Percentiles rank a stretch among this genome's conserved stretches.
Conservation (phyloP, 2,888 invertebrate species). For the Leptinotarsa juncta region DNA sequence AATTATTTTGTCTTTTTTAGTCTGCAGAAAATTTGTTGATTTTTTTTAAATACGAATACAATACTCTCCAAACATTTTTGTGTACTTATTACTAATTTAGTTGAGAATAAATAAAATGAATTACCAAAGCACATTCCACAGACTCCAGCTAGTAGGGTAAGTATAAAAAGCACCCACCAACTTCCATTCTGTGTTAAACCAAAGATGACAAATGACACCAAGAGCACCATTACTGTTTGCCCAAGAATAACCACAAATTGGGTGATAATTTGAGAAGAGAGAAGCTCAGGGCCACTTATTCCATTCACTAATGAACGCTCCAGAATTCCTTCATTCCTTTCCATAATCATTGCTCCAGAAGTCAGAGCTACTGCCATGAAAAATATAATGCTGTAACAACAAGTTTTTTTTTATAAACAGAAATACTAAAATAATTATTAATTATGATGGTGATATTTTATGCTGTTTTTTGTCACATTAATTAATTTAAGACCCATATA, state of each 20-base stretch:
- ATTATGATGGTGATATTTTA: too few species aligned
- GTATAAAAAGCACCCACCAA: conserved; percentile 76
- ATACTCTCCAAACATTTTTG: too few species aligned
- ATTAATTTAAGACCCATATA: too few species aligned
- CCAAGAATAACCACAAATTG: conserved; percentile 90
- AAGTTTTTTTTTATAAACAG: too few species aligned
- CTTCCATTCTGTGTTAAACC: conserved; percentile 82
- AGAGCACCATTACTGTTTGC: conserved; percentile 82
- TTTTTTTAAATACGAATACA: too few species aligned
- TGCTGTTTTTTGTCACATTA: too few species aligned
- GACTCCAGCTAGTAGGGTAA: conserved; percentile 85
- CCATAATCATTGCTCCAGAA: conserved; percentile 89
- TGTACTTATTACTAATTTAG: neutral
- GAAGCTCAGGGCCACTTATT: conserved; percentile 82
- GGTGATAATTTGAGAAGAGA: conserved; percentile 87
- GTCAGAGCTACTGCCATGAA: conserved; percentile 94
- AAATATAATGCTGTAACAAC: conserved; percentile 83
- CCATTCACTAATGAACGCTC: conserved; percentile 91
- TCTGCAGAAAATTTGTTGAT: too few species aligned
- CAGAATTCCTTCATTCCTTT: conserved; percentile 89
- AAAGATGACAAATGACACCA: conserved; percentile 83
- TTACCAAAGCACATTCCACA: conserved; percentile 91
- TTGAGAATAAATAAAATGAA: neutral
- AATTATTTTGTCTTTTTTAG: too few species aligned
- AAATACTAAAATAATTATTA: too few species aligned